phyloP scores from a whole-genome alignment of 2,113 vertebrate species.

The Bostrychus sinensis region DNA sequence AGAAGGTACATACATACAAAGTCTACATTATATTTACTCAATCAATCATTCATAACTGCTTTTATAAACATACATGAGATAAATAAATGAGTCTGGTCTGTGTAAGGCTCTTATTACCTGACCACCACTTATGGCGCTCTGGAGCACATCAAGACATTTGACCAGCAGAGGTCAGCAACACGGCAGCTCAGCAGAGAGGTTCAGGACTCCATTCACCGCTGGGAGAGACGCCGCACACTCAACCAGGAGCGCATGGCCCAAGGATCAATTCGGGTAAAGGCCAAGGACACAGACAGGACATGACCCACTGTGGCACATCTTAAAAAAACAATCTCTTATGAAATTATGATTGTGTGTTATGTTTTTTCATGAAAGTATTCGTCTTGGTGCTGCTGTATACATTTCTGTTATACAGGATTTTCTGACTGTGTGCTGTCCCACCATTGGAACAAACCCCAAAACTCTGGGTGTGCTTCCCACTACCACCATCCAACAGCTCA shows the following conservation, averaged over 20 bases:
- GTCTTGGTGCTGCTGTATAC: background rate
- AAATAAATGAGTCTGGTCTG: conserved; percentile 24
- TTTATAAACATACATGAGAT: too few species aligned
- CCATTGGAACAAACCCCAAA: conserved; percentile 81
- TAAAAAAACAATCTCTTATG: too few species aligned
- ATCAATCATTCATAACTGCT: background rate
- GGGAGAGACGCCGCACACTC: conserved; percentile 92
- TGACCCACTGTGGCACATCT: background rate
- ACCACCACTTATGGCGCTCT: conserved; percentile 95
- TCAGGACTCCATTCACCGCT: conserved; percentile 96
- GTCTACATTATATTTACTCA: too few species aligned
- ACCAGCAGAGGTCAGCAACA: conserved; percentile 88
- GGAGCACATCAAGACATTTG: conserved; percentile 94
- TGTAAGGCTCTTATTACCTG: conserved; percentile 94
- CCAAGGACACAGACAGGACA: conserved; percentile 1
- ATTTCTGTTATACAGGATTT: conserved; percentile 84
- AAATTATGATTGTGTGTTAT: too few species aligned
- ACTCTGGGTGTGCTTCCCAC: conserved; percentile 85
- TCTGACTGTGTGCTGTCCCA: conserved; percentile 88
- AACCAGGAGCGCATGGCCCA: conserved; percentile 87
- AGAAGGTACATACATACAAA: conserved; percentile 82
- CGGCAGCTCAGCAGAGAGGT: conserved; percentile 92
- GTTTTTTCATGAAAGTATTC: background rate
- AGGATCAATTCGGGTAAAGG: conserved; percentile 88
- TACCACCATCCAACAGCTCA: conserved; percentile 82